Percentiles rank a stretch among this genome's conserved stretches.
These are phyloP conservation scores for Hymenochirus boettgeri DNA, from an alignment of 2,113 vertebrate genomes.

Conservation along the genomic window DNA sequence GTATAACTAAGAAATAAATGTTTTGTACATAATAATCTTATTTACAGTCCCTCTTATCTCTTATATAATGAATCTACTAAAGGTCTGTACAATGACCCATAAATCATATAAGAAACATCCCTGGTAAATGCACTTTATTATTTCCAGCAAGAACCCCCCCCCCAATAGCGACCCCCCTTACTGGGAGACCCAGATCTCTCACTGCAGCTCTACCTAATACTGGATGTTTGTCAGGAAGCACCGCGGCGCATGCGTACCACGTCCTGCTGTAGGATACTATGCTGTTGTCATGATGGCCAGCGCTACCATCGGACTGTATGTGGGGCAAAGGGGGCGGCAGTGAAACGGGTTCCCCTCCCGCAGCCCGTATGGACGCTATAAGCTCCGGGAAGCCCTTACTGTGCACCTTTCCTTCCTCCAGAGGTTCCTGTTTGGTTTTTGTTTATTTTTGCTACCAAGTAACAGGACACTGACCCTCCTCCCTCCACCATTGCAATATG, in stretches of 20 bases:
- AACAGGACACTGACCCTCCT: conserved; percentile 16
- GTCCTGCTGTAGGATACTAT: neutral
- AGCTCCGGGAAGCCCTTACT: conserved; percentile 13
- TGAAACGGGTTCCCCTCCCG: conserved; percentile 34
- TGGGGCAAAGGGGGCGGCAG: neutral
- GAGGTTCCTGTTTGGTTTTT: neutral
- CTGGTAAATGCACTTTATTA: too few relatives aligned
- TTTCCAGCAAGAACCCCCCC: too few relatives aligned
- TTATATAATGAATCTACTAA: too few relatives aligned
- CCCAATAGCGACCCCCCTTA: too few relatives aligned
- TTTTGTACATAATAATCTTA: too few relatives aligned
- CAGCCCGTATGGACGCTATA: conserved; percentile 26
- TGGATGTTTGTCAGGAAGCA: neutral
- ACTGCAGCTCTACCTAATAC: neutral
- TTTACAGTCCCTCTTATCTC: too few relatives aligned
- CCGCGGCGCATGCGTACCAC: conserved; percentile 1
- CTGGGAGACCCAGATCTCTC: too few relatives aligned
- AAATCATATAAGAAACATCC: too few relatives aligned
- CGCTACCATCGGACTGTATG: conserved; percentile 7
- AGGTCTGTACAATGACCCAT: too few relatives aligned
- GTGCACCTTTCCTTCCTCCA: conserved; percentile 2
- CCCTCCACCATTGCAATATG: too few relatives aligned
- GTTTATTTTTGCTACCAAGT: conserved; percentile 4
- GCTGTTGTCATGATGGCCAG: conserved; percentile 16
- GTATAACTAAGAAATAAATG: too few relatives aligned